These are phyloP conservation scores for Cryptotis parvus DNA, from an alignment of 2,113 vertebrate genomes.

Conservation along the genomic window DNA sequence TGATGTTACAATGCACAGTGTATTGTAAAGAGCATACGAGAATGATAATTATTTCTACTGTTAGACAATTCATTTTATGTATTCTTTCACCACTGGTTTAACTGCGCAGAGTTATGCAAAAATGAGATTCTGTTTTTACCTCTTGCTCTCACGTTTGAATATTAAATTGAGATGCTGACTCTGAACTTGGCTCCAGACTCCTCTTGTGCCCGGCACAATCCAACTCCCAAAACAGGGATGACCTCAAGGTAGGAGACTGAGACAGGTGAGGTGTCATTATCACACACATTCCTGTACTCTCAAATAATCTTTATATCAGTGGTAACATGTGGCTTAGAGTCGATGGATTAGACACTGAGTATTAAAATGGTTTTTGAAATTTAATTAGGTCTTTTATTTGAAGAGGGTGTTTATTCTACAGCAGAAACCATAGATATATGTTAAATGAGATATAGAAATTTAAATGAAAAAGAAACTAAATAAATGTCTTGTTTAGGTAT, in stretches of 20 bases:
- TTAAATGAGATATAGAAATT: constrained; percentile 50
- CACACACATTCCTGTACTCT: neutral
- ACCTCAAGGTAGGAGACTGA: neutral
- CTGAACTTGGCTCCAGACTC: neutral
- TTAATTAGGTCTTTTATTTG: constrained; percentile 34
- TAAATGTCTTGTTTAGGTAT: constrained; percentile 21
- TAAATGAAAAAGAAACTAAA: neutral
- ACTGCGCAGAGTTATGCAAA: too few species aligned
- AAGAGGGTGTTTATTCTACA: neutral
- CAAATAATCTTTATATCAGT: neutral
- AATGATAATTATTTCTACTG: neutral
- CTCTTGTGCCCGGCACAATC: neutral
- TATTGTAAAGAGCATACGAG: neutral
- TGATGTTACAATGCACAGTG: neutral
- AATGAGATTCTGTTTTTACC: too few species aligned
- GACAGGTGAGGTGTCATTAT: neutral
- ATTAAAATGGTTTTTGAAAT: constrained; percentile 19
- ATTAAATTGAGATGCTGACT: neutral
- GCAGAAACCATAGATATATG: neutral
- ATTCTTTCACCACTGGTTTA: neutral
- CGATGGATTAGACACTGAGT: neutral
- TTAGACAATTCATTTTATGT: neutral
- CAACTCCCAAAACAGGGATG: neutral
- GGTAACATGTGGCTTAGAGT: neutral
- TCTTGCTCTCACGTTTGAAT: neutral